These are phyloP conservation scores for Andrena haemorrhoa DNA, from an alignment of 2,888 invertebrate genomes.

Conservation along the genomic window DNA sequence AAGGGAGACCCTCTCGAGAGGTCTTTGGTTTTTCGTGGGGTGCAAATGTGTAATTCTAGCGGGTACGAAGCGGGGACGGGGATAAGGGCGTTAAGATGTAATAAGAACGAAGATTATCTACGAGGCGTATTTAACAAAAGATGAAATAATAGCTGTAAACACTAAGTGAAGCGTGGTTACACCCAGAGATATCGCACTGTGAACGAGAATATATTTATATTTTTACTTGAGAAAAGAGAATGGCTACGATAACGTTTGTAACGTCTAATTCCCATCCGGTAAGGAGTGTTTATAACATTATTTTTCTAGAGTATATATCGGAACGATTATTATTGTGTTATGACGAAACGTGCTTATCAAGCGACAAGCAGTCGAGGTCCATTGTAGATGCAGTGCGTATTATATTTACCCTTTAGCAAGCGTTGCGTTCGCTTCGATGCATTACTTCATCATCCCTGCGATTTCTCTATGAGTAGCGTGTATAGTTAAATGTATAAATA, in stretches of 20 bases:
- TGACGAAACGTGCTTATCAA: conserved; percentile 75
- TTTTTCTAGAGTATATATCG: conserved; percentile 82
- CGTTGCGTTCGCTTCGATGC: conserved; percentile 44
- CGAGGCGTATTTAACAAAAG: conserved; percentile 37
- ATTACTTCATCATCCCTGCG: conserved; percentile 17
- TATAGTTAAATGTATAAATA: conserved; percentile 22
- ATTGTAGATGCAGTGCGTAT: conserved; percentile 38
- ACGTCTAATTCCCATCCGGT: conserved; percentile 65
- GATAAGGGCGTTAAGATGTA: conserved; percentile 40
- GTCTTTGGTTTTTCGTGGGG: conserved; percentile 45
- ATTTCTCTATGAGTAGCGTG: conserved; percentile 26
- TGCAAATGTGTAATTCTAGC: conserved; percentile 43
- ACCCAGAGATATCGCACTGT: conserved; percentile 72
- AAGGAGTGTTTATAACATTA: conserved; percentile 76
- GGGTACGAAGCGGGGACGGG: conserved; percentile 30
- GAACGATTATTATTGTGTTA: conserved; percentile 76
- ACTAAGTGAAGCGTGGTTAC: conserved; percentile 60
- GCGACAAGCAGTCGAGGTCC: conserved; percentile 49
- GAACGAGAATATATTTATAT: conserved; percentile 80
- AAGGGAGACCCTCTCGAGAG: conserved; percentile 43
- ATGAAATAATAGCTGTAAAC: conserved; percentile 43
- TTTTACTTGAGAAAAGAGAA: conserved; percentile 78
- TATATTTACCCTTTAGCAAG: conserved; percentile 6
- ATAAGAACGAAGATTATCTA: conserved; percentile 51
- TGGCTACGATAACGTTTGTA: conserved; percentile 78